Base-by-base conservation (phyloP, 2,113 vertebrate species). In the Aphyosemion australe region DNA sequence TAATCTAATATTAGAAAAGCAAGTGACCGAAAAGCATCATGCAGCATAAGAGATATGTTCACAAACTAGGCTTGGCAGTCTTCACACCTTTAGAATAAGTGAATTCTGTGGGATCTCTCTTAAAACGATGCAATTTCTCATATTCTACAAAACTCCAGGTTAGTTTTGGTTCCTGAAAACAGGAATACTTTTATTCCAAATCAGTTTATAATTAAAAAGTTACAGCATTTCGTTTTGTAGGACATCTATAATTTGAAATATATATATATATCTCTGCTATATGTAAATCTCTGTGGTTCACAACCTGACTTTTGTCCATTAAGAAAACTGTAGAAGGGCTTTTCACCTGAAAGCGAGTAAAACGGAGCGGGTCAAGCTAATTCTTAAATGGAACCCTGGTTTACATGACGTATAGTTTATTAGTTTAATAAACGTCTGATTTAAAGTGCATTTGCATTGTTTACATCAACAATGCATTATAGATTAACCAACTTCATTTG, bases 1-100 rank as follows among this genome's bases (percentile, higher is more conserved):
- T 91, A 89, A 84, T 79, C 84, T 87, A 67, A 83, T 88, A 91
- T 90, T 87, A 79, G 89, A 90, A 69, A 90, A 94, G 93, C 92
- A 85, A 93, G 91, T 90, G 90, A 92, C 88, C 80, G 62, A 74
- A 87, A 92, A 92, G 90, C 92, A 83, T 91, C 94, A 95, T 95
- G 95, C 94, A 94, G 92, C 86, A 87, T 91, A 91, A 90, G 87
- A 90, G 88, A 91, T 92, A 92, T 92, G 89, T 77, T 87, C 57
- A 74, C 88, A 89, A 86, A 90, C 88, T 94, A 94, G 94, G 94
- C 85, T 95, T 95, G 91, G 94, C 95, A 96, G 95, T 96, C 95
- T 95, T 94, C 89, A 90, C 90, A 70, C 79, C 87, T 88, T 85
- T 91, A 69, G 80, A 84, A 89, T 62, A 37, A 20, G 37, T 74